These are phyloP conservation scores for Eira barbara DNA, from an alignment of 2,113 vertebrate genomes.

Conservation along the genomic window DNA sequence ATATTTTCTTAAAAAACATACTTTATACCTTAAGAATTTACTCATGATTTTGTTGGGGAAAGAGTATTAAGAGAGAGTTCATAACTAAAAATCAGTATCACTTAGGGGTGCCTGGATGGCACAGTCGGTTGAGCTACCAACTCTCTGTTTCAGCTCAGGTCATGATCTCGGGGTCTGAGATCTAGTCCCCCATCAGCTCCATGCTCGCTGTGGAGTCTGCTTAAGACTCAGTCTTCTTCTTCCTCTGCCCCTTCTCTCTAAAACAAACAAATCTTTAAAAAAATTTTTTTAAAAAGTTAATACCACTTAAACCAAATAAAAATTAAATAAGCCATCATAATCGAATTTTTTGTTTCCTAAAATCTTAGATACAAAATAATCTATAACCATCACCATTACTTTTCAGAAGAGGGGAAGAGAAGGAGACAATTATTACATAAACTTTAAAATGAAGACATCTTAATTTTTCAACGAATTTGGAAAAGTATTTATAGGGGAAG, in stretches of 20 bases:
- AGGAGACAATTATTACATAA: neutral
- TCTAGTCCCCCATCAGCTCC: neutral
- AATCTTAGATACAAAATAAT: neutral
- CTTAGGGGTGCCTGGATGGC: neutral
- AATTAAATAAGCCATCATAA: neutral
- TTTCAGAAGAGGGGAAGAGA: neutral
- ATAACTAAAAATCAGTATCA: neutral
- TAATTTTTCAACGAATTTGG: conserved; percentile 27
- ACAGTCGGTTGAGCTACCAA: neutral
- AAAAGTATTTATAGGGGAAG: neutral
- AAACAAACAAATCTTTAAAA: neutral
- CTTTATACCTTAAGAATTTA: neutral
- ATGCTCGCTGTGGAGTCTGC: neutral
- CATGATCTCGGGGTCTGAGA: neutral
- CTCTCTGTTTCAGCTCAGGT: neutral
- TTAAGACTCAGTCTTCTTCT: neutral
- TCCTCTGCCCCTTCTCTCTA: neutral
- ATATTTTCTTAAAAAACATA: no score
- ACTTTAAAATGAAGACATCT: conserved; percentile 25
- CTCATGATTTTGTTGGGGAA: neutral
- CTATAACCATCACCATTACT: neutral
- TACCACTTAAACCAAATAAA: neutral
- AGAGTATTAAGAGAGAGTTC: neutral
- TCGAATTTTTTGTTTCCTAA: conserved; percentile 3
- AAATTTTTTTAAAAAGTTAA: neutral